A percentile compares a stretch with the other conserved stretches of the same genome.
These are phyloP conservation scores for Xestoiulus laeticollis DNA, from an alignment of 2,888 invertebrate species.

Conservation along the genomic window DNA sequence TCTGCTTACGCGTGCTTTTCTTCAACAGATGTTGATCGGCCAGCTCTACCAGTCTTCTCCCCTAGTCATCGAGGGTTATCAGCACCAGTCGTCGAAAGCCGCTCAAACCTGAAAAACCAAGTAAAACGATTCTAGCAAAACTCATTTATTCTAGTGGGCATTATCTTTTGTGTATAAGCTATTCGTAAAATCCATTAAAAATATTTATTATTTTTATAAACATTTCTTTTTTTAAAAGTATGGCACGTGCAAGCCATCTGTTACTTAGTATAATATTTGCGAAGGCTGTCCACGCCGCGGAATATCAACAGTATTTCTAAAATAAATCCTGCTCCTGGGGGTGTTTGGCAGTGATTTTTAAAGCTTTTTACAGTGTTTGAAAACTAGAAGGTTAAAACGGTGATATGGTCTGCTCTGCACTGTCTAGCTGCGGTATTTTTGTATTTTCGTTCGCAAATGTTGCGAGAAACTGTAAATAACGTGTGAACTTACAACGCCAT, in stretches of 20 bases:
- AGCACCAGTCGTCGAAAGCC: neutral
- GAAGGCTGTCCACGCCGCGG: neutral
- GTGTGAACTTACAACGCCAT: neutral
- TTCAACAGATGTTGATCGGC: constrained; percentile 29
- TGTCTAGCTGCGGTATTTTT: neutral
- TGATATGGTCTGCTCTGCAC: too few relatives aligned
- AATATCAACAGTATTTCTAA: neutral
- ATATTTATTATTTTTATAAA: constrained; percentile 7
- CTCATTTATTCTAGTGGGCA: neutral
- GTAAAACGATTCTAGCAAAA: neutral
- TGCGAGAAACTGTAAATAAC: constrained; percentile 14
- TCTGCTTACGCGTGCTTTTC: neutral
- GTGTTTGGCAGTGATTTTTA: neutral
- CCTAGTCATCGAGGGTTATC: neutral
- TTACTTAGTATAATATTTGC: neutral
- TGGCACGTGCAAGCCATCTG: neutral
- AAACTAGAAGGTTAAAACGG: neutral
- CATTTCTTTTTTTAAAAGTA: neutral
- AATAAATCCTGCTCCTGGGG: neutral
- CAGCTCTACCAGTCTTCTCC: constrained; percentile 38
- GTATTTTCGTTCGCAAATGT: neutral
- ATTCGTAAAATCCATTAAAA: neutral
- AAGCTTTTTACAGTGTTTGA: neutral
- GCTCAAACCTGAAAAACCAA: neutral
- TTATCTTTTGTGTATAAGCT: neutral